Evolutionary conservation across 2,113 vertebrate species (phyloP), one percentile per base, ranked within the genome.

Genomic region (Ia io): DNA sequence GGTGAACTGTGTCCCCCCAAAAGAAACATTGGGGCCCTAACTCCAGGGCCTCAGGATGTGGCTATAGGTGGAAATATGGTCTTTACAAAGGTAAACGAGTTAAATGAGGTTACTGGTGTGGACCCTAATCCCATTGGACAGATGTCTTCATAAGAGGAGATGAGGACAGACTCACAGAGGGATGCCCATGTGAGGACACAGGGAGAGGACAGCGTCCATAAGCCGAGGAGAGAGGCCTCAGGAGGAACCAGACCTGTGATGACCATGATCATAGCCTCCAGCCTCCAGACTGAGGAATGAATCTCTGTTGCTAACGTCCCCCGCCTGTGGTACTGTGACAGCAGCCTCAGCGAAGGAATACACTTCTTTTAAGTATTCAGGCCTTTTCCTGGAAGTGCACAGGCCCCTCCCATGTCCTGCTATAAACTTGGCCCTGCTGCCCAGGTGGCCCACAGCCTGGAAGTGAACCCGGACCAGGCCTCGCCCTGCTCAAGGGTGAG

Each of bases 261-360:
- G 23, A 25, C 53, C 63, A 4, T 0, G 82, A n/a, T 5, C 35
- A 20, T 2, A 5, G 65, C 2, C 18, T 6, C 35, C 3, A 6
- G 88, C 17, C 88, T 49, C 51, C 42, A 12, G 61, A 3, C 5
- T 0, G 61, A 40, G 59, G 30, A 3, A 9, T 0, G 2, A 25
- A 20, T 1, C 0, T 17, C 25, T 69, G 69, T 0, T 4, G 16
- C 1, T 10, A 9, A n/a, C 1, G n/a, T 23, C 35, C 56, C 7
- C 0, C 0, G 65, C 17, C 16, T 9, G 16, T 1, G 3, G 77
- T 0, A 0, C 56, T 30, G 77, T 1, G 7, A 4, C 5, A 1
- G 67, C 5, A 1, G 25, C n/a, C 44, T 25, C 0, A 6, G 56
- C 4, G 3, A 14, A 23, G 9, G 23, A 42, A 5, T 5, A 0